Evolutionary conservation across 2,888 invertebrate species (phyloP).

Genomic region (Eurytoma californica): DNA sequence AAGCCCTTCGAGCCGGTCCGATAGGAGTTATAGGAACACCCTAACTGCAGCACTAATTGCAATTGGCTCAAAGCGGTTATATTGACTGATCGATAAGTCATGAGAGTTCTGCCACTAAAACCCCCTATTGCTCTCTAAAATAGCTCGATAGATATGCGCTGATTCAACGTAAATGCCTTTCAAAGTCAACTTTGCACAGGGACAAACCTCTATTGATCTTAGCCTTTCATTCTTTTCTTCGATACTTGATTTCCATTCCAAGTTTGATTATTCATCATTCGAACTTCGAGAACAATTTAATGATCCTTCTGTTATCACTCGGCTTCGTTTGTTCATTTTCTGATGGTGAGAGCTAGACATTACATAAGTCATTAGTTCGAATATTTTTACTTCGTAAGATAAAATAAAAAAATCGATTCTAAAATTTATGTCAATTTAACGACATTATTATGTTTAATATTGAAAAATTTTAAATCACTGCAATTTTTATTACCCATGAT

Average conservation of each 20-base stretch:
- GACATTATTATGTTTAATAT: too few relatives aligned
- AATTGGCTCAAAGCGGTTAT: constrained; percentile 44
- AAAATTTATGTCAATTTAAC: too few relatives aligned
- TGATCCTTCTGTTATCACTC: too few relatives aligned
- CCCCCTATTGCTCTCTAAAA: constrained; percentile 8
- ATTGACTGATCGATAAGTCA: constrained; percentile 52
- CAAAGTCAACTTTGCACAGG: constrained; percentile 14
- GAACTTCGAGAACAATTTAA: constrained; percentile 12
- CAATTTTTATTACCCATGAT: too few relatives aligned
- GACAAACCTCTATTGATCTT: not conserved
- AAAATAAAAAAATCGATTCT: too few relatives aligned
- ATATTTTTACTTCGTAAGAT: too few relatives aligned
- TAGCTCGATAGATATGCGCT: constrained; percentile 2
- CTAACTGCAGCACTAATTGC: constrained; percentile 49
- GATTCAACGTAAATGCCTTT: constrained; percentile 13
- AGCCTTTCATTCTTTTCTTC: not conserved
- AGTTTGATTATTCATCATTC: constrained; percentile 29
- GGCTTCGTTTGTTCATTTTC: too few relatives aligned
- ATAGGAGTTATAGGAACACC: constrained; percentile 22
- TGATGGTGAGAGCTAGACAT: too few relatives aligned
- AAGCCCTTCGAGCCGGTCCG: constrained; percentile 5
- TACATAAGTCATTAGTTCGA: too few relatives aligned
- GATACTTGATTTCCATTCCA: not conserved
- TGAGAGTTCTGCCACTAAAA: constrained; percentile 25
- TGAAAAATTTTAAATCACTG: too few relatives aligned